Conservation (phyloP, 53 echinoderm and acorn worm genomes). For the Antedon mediterranea region DNA sequence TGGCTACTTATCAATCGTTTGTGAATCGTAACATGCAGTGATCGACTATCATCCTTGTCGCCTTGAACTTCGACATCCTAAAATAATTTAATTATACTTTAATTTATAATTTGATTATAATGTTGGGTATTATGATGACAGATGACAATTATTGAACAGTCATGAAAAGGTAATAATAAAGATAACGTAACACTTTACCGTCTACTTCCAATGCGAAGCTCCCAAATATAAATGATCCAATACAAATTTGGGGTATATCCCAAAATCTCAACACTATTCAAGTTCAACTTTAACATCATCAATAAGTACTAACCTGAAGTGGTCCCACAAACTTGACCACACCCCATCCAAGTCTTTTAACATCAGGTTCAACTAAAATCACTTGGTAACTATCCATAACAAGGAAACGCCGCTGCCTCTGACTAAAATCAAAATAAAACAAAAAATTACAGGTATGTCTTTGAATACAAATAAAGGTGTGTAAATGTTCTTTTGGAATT, state of each 20-base stretch:
- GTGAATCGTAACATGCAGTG: constrained; percentile 87
- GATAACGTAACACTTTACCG: too few relatives aligned
- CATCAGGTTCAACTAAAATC: constrained; percentile 91
- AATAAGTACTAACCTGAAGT: constrained; percentile 52
- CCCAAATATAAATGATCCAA: too few relatives aligned
- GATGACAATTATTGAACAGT: not conserved
- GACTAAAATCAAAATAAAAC: constrained; percentile 33
- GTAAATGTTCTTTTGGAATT: too few relatives aligned
- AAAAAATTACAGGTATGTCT: not conserved
- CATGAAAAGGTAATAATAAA: not conserved
- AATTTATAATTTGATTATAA: too few relatives aligned
- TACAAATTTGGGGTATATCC: too few relatives aligned
- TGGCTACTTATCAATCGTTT: constrained; percentile 65
- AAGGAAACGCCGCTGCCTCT: constrained; percentile 73
- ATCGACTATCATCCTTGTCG: constrained; percentile 91
- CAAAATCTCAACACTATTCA: too few relatives aligned
- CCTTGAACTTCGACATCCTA: constrained; percentile 94
- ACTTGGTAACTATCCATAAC: constrained; percentile 86
- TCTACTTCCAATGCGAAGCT: too few relatives aligned
- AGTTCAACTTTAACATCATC: too few relatives aligned
- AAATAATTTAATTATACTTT: not conserved
- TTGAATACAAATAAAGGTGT: too few relatives aligned
- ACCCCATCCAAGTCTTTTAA: constrained; percentile 91
- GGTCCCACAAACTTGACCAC: constrained; percentile 88
- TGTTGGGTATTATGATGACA: not conserved